phyloP scores from a whole-genome alignment of 2,113 vertebrate species.

The Alligator mississippiensis region DNA sequence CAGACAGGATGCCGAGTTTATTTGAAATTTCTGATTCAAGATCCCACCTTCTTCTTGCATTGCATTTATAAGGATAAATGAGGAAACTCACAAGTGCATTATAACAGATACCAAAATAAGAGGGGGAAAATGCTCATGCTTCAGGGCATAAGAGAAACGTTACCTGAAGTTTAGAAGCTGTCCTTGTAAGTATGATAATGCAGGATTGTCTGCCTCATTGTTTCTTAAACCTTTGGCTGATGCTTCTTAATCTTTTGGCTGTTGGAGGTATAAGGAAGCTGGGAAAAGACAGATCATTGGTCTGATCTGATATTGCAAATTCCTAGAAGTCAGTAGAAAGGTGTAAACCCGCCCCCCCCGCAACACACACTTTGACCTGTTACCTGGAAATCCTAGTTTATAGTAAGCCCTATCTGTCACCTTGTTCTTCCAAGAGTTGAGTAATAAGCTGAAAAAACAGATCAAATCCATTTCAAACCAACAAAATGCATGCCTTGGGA shows the following conservation, averaged over 20 bases:
- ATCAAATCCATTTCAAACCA: not conserved
- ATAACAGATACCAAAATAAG: not conserved
- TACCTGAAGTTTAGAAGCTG: not conserved
- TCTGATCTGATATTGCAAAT: not conserved
- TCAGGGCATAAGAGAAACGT: not conserved
- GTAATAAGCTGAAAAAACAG: not conserved
- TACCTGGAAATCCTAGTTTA: not conserved
- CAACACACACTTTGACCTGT: not conserved
- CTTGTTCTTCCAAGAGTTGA: not conserved
- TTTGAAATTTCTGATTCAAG: not conserved
- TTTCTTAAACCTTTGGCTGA: not conserved
- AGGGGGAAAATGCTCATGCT: not conserved
- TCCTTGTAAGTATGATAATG: not conserved
- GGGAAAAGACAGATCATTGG: not conserved
- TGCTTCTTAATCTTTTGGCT: not conserved
- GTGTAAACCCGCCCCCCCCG: too few species aligned
- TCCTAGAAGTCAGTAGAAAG: not conserved
- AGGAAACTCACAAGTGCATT: not conserved
- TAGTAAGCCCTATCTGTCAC: not conserved
- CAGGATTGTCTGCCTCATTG: not conserved
- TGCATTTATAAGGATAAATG: not conserved
- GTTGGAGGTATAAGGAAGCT: not conserved
- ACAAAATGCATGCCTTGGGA: not conserved
- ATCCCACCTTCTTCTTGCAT: not conserved
- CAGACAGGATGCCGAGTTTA: not conserved